phyloP scores from a whole-genome alignment of 2,888 invertebrate species.

The Ferdinandea cuprea region DNA sequence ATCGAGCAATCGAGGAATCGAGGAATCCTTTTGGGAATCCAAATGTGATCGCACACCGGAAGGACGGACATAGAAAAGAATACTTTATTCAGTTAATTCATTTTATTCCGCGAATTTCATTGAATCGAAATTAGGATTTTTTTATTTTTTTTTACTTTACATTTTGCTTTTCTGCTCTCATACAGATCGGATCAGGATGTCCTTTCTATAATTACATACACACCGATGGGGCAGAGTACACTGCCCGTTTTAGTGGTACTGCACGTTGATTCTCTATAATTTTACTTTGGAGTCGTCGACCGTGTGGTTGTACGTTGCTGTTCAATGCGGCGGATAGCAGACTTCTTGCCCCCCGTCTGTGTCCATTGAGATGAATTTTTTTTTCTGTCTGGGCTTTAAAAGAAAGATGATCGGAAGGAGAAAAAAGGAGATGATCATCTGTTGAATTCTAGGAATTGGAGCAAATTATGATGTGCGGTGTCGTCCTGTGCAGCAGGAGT shows the following conservation, averaged over 20 bases:
- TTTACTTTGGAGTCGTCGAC: conserved; percentile 24
- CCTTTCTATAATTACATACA: conserved; percentile 38
- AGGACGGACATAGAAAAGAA: conserved; percentile 22
- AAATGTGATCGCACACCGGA: conserved; percentile 31
- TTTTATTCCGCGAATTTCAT: conserved; percentile 65
- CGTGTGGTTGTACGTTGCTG: too few relatives aligned
- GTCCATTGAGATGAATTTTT: conserved; percentile 21
- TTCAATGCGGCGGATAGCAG: conserved; percentile 11
- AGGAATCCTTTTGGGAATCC: conserved; percentile 54
- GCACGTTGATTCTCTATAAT: conserved; percentile 14
- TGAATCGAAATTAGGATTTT: conserved; percentile 43
- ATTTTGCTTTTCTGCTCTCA: background rate
- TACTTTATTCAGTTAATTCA: background rate
- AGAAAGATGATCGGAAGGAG: conserved; percentile 10
- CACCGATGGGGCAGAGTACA: background rate
- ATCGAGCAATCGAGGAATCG: too few relatives aligned
- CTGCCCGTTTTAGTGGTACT: background rate
- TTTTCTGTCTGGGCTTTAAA: background rate
- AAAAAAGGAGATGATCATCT: conserved; percentile 39
- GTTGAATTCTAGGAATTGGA: conserved; percentile 70
- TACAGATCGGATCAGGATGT: conserved; percentile 41
- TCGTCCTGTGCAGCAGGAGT: conserved; percentile 5
- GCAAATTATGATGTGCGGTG: conserved; percentile 55
- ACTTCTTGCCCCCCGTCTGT: conserved; percentile 4
- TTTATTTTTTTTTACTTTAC: too few relatives aligned